Base-by-base conservation (phyloP, 2,797 vertebrate genomes). In the Coendou prehensilis region DNA sequence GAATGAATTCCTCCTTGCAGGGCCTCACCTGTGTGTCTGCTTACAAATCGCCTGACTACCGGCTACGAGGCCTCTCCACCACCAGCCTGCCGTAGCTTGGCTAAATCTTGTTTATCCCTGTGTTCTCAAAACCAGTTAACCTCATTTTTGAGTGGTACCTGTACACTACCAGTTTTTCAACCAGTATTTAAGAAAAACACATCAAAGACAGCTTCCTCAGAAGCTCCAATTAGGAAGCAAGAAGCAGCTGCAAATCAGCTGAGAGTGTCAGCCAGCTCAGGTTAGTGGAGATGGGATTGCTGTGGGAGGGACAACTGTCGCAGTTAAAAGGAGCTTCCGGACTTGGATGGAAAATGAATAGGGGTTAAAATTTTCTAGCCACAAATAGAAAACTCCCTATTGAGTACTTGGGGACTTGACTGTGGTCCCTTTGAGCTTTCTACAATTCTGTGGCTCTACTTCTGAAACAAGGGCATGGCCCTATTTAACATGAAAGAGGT, bases 121-220 rank as follows among this genome's bases (percentile, higher is more conserved):
- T 73, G n/a, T 61, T 91, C 63, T n/a, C 41, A 76, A 78, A 97
- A 87, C 63, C 67, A 61, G 9, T 56, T 57, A 76, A 76, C 26
- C 59, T 84, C 6, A 61, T 73, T 85, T 82, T 61, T 95, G 69
- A 81, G n/a, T 84, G 54, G 22, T 54, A 41, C 63, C 57, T 94
- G 91, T 86, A 28, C 69, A 28, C n/a, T 54, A 22, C 61, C 73
- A 64, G n/a, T 89, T 93, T 96, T 92, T 87, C 78, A 88, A 18
- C 54, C 50, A 85, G 41, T 57, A n/a, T 20, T 84, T 88, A 73
- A 45, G 45, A 86, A 93, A 94, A 91, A 50, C 14, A 47, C 26
- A 37, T 94, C 87, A 26, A 67, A 82, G 71, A n/a, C 28, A 87
- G n/a, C 84, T 96, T 91, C 94, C 80, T 88, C 85, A 85, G 41